Percentiles rank a stretch among this genome's conserved stretches.
Conservation (phyloP, 2,888 invertebrate species). For the Nomada fabriciana region DNA sequence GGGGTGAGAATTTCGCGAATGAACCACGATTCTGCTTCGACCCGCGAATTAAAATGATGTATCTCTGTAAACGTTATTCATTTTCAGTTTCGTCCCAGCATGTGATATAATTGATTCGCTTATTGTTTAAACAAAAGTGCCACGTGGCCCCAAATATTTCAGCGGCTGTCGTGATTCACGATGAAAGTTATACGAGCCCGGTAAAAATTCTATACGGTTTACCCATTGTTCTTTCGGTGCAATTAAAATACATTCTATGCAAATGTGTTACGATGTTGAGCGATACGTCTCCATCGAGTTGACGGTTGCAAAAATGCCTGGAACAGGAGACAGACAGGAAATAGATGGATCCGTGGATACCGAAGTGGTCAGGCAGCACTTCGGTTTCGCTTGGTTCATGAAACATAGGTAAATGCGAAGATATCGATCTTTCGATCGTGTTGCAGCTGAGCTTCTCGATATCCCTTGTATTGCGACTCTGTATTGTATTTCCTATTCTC, state of each 20-base stretch:
- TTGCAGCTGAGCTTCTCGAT: conserved; percentile 43
- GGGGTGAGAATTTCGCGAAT: background rate
- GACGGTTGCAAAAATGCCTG: background rate
- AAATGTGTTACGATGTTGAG: conserved; percentile 20
- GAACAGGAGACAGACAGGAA: conserved; percentile 2
- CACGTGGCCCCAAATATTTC: conserved; percentile 38
- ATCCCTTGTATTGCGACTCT: conserved; percentile 21
- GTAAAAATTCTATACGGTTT: conserved; percentile 52
- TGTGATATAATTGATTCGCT: conserved; percentile 18
- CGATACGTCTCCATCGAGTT: too few species aligned
- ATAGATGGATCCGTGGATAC: conserved; percentile 20
- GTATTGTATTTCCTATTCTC: conserved; percentile 59
- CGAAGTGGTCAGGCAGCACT: background rate
- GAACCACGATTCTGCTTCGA: background rate
- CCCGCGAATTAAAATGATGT: too few species aligned
- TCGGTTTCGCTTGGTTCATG: background rate
- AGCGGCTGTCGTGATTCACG: conserved; percentile 54
- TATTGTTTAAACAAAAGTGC: conserved; percentile 7
- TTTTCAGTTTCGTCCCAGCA: background rate
- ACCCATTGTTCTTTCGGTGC: conserved; percentile 43
- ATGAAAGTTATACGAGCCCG: conserved; percentile 50
- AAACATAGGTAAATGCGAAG: conserved; percentile 31
- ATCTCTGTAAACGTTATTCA: background rate
- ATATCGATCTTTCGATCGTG: conserved; percentile 59
- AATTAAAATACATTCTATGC: conserved; percentile 49